These are phyloP conservation scores for Zosterops hypoxanthus DNA, from an alignment of 2,113 vertebrate genomes.

Conservation along the genomic window DNA sequence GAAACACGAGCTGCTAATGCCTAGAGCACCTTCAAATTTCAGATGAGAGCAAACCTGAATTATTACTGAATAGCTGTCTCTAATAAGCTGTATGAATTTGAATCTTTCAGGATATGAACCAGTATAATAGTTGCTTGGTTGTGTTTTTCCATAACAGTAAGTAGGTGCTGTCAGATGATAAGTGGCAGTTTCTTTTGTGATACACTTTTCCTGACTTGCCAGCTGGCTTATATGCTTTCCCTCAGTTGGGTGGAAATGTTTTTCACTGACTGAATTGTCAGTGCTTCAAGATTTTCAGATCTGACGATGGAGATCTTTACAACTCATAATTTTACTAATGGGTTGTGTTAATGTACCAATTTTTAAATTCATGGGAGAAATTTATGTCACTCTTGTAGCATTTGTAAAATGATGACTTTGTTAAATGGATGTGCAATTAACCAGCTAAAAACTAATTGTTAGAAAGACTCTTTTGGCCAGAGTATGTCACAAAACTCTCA, in stretches of 20 bases:
- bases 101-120: conserved; percentile 32
- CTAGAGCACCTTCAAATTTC: neutral
- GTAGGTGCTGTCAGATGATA: conserved; percentile 65
- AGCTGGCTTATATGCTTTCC: conserved; percentile 44
- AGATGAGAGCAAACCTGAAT: neutral
- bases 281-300: conserved; percentile 40
- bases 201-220: conserved; percentile 36
- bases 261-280: conserved; percentile 59
- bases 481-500: conserved; percentile 54
- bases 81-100: neutral
- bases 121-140: conserved; percentile 53
- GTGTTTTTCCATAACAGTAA: conserved; percentile 60
- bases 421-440: conserved; percentile 76
- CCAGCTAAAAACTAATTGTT: conserved; percentile 70
- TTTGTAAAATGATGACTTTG: conserved; percentile 72
- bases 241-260: conserved; percentile 46
- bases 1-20: neutral
- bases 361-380: conserved; percentile 65
- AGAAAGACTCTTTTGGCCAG: conserved; percentile 70
- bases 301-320: conserved; percentile 47
- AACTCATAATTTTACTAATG: conserved; percentile 66
- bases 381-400: conserved; percentile 66
- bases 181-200: conserved; percentile 62
- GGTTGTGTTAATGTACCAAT: conserved; percentile 38
- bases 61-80: conserved; percentile 13